Conservation (phyloP, 2,113 vertebrate genomes). For the Haemorhous mexicanus region DNA sequence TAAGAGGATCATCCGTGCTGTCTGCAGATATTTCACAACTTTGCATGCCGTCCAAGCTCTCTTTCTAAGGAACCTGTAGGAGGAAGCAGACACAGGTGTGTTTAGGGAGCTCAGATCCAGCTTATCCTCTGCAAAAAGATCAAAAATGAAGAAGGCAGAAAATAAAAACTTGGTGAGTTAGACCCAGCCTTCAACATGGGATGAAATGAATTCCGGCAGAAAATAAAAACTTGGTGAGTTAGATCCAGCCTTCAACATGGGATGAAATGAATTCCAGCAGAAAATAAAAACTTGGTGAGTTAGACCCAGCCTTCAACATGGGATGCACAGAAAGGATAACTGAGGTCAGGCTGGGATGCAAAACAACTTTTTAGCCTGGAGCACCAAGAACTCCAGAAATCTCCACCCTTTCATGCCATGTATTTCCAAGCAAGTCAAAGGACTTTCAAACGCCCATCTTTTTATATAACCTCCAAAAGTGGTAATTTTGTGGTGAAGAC, state of each 20-base stretch:
- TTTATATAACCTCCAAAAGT: slow-evolving; percentile 18
- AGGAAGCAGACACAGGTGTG: not conserved
- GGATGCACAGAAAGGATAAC: not conserved
- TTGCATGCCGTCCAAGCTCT: slow-evolving; percentile 99
- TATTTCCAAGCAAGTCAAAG: slow-evolving; percentile 1
- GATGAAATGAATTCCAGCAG: not conserved
- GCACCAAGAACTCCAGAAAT: not conserved
- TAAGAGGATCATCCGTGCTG: slow-evolving; percentile 99
- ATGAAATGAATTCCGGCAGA: not conserved
- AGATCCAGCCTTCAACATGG: not conserved
- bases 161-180: not conserved
- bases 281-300: not conserved
- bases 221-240: not conserved
- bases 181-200: not conserved
- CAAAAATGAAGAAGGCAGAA: not conserved
- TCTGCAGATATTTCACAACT: slow-evolving; percentile 99
- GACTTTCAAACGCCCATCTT: not conserved
- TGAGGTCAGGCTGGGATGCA: slow-evolving; percentile 17
- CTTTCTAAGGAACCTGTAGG: slow-evolving; percentile 86
- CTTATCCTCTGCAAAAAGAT: not conserved
- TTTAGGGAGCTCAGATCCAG: not conserved
- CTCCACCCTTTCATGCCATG: slow-evolving; percentile 20
- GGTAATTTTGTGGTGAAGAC: slow-evolving; percentile 50
- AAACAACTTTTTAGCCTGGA: not conserved
- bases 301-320: not conserved